Base-by-base conservation (phyloP, 2,888 invertebrate genomes). In the Deilephila elpenor region DNA sequence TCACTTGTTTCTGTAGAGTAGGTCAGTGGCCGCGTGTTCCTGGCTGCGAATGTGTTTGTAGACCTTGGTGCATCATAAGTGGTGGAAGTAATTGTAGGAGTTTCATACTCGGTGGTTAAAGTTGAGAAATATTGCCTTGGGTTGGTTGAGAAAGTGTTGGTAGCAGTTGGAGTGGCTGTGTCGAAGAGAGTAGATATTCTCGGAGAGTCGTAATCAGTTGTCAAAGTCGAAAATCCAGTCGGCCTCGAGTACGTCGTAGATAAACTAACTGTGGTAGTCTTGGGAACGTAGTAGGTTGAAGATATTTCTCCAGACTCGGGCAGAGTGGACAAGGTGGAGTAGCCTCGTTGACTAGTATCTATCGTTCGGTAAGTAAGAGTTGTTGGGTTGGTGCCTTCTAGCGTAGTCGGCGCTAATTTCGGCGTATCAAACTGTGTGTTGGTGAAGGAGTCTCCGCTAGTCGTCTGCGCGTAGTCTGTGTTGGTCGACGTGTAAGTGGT, bases 391-490 rank as follows among this genome's bases (percentile, higher is more conserved):
- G 73, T 64, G 14, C 20, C 71, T 71, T 73, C 70, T 59, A 59
- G 67, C 19, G 78, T 76, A 32, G 77, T 76, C 32, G 79, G 75
- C n/a, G 77, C 72, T 73, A 67, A 34, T 74, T 77, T 82, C 73
- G 76, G 83, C 25, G 81, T 83, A 77, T 83, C 86, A 74, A 77
- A 85, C 77, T 71, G 82, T 75, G 79, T 77, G 34, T 80, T 77
- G 77, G 80, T 83, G 74, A 79, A 84, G 0, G 80, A 81, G 60
- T 80, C 83, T 62, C 81, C 82, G n/a, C 88, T 74, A 79, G 88
- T 82, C 76, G 88, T 87, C 76, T 88, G 86, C 25, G 85, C 76
- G 71, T 88, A 0, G 82, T 75, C 1, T 93, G 91, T 72, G 94
- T 56, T 56, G 6, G 56, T 56, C n/a, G 56, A 19, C n/a, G 56